Base-by-base conservation (phyloP, 2,888 invertebrate genomes). In the Ormyrus nitidulus region DNA sequence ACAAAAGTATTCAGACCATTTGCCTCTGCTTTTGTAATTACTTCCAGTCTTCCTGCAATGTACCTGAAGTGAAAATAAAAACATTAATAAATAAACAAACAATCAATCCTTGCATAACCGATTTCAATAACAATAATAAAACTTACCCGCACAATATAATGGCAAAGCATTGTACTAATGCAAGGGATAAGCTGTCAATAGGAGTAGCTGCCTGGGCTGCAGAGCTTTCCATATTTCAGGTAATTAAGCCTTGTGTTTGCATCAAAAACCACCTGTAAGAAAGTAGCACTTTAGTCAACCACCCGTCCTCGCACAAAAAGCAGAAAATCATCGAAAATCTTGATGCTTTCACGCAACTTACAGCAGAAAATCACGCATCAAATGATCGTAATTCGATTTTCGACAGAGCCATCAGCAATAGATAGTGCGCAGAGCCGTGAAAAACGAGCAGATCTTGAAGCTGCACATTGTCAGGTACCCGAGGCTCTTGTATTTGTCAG, bases 1-100 rank as follows among this genome's bases (percentile, higher is more conserved):
- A 98, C 97, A 92, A 98, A 98, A 74, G 96, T 96, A 79, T 95
- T 96, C 84, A 99, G 93, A 19, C 98, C 98, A 92, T 96, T 96
- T 5, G 96, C 94, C 92, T 97, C 97, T 53, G 94, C 93, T 89
- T 94, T 94, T 76, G 96, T 94, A 46, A 98, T 96, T 64, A 96
- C 91, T 90, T 96, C 95, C 81, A 96, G 92, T 81, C 96, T 94
- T 7, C 97, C 97, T 80, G 97, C 97, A 62, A 96, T 90, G 87
- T 97, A 98, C 84, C 97, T 97, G 88, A 19, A 83, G 68, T 11
- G 49, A n/a, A 34, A 34, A 34, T 34, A 34, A 58, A 49, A 48
- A 53, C 44, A 10, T 46, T 70, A 44, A 58, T 13, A 13, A 13
- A 53, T 46, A 56, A n/a, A n/a, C 34, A 10, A 59, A 48, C 10